Percentiles rank a stretch among this genome's conserved stretches.
Evolutionary conservation across 2,113 vertebrate species (phyloP).

Genomic region (Jaculus jaculus): DNA sequence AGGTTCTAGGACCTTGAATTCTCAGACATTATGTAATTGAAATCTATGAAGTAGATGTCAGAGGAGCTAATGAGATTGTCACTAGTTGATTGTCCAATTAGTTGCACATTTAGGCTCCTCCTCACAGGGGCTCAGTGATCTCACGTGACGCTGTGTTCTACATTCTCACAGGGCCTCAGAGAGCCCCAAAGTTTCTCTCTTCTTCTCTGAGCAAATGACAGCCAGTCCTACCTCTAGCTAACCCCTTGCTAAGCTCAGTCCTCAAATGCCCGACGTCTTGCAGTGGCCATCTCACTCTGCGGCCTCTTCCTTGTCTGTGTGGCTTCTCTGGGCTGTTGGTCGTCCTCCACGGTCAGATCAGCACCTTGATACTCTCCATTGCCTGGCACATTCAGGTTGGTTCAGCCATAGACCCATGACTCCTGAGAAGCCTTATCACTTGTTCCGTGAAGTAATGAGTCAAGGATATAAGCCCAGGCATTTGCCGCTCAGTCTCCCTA

Average conservation of each 20-base stretch:
- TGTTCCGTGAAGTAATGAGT: background rate
- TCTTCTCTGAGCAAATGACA: background rate
- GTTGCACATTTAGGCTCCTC: background rate
- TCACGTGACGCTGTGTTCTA: background rate
- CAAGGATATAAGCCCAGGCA: background rate
- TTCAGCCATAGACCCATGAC: background rate
- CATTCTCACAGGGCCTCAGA: background rate
- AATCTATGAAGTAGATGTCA: background rate
- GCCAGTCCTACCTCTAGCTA: background rate
- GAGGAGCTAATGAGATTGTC: background rate
- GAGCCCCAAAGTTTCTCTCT: background rate
- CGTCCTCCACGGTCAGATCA: background rate
- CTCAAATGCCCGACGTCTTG: background rate
- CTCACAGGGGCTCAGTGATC: background rate
- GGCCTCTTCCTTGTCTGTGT: too few species aligned
- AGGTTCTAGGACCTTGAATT: background rate
- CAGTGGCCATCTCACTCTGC: background rate
- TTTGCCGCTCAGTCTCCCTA: background rate
- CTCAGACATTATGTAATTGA: background rate
- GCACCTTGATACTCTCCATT: background rate
- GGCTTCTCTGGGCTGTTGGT: background rate
- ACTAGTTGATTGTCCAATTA: background rate
- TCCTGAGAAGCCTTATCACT: background rate
- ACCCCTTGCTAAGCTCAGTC: background rate
- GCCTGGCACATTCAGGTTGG: background rate